Base-by-base conservation (phyloP, 2,797 vertebrate genomes). In the Microtus californicus region DNA sequence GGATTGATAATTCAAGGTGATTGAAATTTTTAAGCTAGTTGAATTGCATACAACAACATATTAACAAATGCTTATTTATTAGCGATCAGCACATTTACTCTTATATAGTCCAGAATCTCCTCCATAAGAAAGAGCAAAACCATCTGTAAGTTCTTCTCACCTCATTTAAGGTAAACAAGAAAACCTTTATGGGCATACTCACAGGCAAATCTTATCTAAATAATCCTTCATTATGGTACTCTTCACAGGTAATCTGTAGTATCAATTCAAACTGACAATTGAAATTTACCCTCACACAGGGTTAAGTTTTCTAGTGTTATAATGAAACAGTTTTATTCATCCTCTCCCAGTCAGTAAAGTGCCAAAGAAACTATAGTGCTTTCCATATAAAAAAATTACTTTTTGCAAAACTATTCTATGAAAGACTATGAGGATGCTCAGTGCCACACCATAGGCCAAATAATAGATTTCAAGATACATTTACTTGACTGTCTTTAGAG, bases 401-500 rank as follows among this genome's bases (percentile, higher is more conserved):
- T 40, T 96, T 92, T 94, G 34, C 5, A 83, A 90, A 93, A 43
- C 3, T 95, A 51, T 86, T 81, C 10, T 15, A 14, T 31, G 87
- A 40, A 78, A 89, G 25, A 12, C 69, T 31, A 45, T 25, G 29
- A 83, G 45, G 73, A 88, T 19, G 83, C 61, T 11, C 17, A 37
- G 15, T 48, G 91, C 4, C 73, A 25, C 17, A n/a, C 17, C 89
- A 12, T 90, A 95, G 94, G 80, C 8, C 21, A 94, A 96, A 93
- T 86, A 78, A 87, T 81, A 11, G 73, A 90, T 92, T 90, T 95
- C 82, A 90, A 25, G 93, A 90, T 63, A 69, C 29, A 79, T 56
- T 23, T 23, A 63, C 43, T 89, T 94, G 95, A 80, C 17, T 93
- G 73, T 69, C 93, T 73, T 96, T 94, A 93, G n/a, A 63, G 69